Conservation (phyloP, 2,888 invertebrate genomes). For the Prostheceraeus crozeri region DNA sequence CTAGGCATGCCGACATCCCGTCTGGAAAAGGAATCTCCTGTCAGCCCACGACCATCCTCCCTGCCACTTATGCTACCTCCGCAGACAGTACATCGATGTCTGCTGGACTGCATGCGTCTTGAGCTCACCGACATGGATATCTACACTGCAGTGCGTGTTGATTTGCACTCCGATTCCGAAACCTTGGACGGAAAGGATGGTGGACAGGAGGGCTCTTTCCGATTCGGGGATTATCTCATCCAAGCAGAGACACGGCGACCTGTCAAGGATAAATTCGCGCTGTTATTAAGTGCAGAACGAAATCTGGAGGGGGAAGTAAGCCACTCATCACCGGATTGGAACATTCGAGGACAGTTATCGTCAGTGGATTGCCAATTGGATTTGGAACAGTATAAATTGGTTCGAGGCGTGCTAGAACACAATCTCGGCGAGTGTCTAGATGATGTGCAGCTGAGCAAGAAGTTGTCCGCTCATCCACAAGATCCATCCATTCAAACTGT, state of each 20-base stretch:
- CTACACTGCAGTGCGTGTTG: constrained; percentile 62
- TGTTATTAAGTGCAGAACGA: constrained; percentile 72
- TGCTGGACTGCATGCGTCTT: constrained; percentile 69
- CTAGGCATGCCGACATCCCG: too few species aligned
- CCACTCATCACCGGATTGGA: constrained; percentile 68
- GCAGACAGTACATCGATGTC: too few species aligned
- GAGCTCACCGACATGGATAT: constrained; percentile 70
- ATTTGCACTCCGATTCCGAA: constrained; percentile 39
- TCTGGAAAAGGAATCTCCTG: too few species aligned
- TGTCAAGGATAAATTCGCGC: constrained; percentile 67
- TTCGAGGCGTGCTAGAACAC: constrained; percentile 75
- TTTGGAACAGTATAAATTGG: constrained; percentile 74
- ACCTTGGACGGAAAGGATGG: background rate
- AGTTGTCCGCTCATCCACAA: constrained; percentile 45
- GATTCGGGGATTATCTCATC: constrained; percentile 30
- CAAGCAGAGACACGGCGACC: constrained; percentile 46
- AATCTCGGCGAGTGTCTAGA: constrained; percentile 80
- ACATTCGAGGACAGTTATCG: constrained; percentile 73
- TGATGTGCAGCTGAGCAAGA: constrained; percentile 44
- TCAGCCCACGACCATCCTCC: too few species aligned
- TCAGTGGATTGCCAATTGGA: constrained; percentile 75
- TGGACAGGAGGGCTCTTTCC: background rate
- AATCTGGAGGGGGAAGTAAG: constrained; percentile 66
- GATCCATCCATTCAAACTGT: constrained; percentile 59
- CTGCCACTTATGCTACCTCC: too few species aligned